A percentile compares a stretch with the other conserved stretches of the same genome.
Conservation (phyloP, 2,888 invertebrate genomes). For the Ennomos fuscantarius region DNA sequence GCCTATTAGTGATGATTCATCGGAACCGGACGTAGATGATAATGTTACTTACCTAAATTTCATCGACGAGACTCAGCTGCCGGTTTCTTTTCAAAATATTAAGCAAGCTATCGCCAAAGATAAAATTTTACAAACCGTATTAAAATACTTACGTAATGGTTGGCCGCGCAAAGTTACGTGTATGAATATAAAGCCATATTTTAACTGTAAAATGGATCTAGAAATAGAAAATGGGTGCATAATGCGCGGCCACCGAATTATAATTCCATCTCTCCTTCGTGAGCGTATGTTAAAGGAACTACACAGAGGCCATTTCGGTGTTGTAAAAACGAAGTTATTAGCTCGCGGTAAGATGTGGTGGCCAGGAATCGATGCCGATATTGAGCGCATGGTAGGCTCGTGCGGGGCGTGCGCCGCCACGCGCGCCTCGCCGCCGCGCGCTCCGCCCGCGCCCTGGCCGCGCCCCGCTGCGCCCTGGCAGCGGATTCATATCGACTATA, state of each 20-base stretch:
- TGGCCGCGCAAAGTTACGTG: conserved; percentile 9
- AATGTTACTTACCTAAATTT: conserved; percentile 1
- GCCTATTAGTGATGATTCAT: background rate
- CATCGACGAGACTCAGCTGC: background rate
- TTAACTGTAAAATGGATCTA: conserved; percentile 34
- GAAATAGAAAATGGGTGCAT: conserved; percentile 31
- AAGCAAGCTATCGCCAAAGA: background rate
- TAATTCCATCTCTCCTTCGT: background rate
- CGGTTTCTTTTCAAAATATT: background rate
- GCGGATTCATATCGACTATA: conserved; percentile 35
- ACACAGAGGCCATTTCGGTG: conserved; percentile 5
- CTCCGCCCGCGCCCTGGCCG: conserved; percentile 23
- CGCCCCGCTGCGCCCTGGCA: conserved; percentile 25
- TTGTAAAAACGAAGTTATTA: background rate
- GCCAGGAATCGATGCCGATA: background rate
- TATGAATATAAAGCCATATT: conserved; percentile 28
- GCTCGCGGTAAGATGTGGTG: background rate
- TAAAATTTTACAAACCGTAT: background rate
- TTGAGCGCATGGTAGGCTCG: background rate
- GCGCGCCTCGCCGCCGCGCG: conserved; percentile 2
- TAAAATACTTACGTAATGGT: background rate
- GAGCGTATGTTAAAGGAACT: conserved; percentile 10
- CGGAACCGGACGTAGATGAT: background rate
- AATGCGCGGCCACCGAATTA: conserved; percentile 9
- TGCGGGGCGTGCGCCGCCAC: background rate